These are phyloP conservation scores for Megalurothrips usitatus DNA, from an alignment of 2,888 invertebrate genomes.

Conservation along the genomic window DNA sequence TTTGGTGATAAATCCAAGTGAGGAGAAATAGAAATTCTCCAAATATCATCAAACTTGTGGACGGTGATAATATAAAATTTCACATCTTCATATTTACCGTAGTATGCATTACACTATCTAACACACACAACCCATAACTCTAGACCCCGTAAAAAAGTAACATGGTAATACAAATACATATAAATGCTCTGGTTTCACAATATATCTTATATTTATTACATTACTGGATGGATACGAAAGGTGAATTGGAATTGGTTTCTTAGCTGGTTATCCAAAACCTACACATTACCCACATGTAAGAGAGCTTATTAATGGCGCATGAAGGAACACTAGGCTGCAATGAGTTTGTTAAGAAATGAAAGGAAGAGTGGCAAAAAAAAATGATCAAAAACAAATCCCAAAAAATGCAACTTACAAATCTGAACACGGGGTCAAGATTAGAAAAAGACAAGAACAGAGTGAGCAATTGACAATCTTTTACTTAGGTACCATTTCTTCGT, in stretches of 20 bases:
- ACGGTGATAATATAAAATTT: slow-evolving; percentile 4
- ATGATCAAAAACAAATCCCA: background rate
- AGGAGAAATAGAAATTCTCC: background rate
- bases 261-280: background rate
- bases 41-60: background rate
- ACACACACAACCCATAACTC: background rate
- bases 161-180: slow-evolving; percentile 6
- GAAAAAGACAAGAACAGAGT: too few relatives aligned
- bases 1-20: background rate
- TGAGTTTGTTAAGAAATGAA: background rate
- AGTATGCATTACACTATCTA: background rate
- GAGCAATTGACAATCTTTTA: too few relatives aligned
- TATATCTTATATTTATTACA: background rate
- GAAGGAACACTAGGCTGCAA: too few relatives aligned
- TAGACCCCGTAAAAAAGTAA: background rate
- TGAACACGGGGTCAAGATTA: too few relatives aligned
- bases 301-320: background rate
- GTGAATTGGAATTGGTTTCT: background rate
- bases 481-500: too few relatives aligned
- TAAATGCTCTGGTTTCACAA: background rate
- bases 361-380: background rate
- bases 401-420: background rate
- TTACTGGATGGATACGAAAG: background rate
- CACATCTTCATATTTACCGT: background rate
- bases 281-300: background rate